These are phyloP conservation scores for Sminthurinus aureus DNA, from an alignment of 2,888 invertebrate species.

Conservation along the genomic window DNA sequence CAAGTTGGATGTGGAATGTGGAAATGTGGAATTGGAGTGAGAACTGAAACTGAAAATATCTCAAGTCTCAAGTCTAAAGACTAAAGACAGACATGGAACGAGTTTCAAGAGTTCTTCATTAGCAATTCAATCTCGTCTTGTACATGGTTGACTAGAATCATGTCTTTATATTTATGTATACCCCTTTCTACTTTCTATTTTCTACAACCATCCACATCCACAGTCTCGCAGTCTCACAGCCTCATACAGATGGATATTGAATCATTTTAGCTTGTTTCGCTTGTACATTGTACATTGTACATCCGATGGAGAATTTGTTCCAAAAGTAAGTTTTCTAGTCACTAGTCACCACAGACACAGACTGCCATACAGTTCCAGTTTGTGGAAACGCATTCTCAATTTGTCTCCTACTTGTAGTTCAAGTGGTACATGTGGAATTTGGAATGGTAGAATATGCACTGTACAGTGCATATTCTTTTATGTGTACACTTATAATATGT, in stretches of 20 bases:
- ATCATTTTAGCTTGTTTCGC: too few species aligned
- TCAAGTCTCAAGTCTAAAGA: too few species aligned
- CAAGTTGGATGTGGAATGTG: not conserved
- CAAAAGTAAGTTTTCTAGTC: constrained; percentile 21
- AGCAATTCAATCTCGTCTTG: constrained; percentile 38
- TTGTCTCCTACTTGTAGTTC: not conserved
- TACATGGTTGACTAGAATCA: constrained; percentile 25
- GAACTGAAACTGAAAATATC: not conserved
- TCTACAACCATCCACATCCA: too few species aligned
- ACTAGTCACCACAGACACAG: too few species aligned
- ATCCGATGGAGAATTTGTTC: too few species aligned
- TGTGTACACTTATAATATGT: too few species aligned
- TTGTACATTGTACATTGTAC: too few species aligned
- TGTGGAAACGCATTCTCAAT: constrained; percentile 19
- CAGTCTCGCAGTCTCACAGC: too few species aligned
- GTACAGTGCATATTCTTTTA: not conserved
- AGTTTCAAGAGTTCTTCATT: constrained; percentile 37
- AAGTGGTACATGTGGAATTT: not conserved
- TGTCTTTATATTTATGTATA: not conserved
- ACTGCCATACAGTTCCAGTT: constrained; percentile 25
- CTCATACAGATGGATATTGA: too few species aligned
- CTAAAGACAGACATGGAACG: not conserved
- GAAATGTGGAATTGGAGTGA: not conserved
- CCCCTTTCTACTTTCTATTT: not conserved
- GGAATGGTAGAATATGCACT: not conserved